Conservation (phyloP, 2,888 invertebrate genomes). For the Dicyrtomina minuta region DNA sequence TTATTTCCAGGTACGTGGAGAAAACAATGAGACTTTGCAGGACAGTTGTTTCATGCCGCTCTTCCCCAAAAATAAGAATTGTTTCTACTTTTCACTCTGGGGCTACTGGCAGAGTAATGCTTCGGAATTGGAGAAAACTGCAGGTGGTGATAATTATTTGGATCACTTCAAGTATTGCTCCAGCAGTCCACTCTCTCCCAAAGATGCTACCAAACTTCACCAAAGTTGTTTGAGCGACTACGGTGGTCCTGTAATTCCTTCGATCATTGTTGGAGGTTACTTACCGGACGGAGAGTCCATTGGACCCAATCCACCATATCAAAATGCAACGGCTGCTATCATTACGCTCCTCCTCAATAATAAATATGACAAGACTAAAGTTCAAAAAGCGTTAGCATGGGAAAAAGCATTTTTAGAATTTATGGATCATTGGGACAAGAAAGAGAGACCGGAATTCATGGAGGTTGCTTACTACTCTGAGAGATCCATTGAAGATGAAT, state of each 20-base stretch:
- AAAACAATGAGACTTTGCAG: conserved; percentile 59
- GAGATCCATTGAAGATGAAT: conserved; percentile 78
- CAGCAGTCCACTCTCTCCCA: conserved; percentile 55
- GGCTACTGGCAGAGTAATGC: conserved; percentile 83
- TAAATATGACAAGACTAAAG: conserved; percentile 40
- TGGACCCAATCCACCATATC: conserved; percentile 43
- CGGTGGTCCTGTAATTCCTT: conserved; percentile 91
- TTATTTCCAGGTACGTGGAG: conserved; percentile 33
- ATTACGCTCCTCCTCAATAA: conserved; percentile 52
- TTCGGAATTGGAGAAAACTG: conserved; percentile 59
- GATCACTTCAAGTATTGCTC: conserved; percentile 74
- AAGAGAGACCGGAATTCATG: conserved; percentile 62
- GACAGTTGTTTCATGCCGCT: conserved; percentile 94
- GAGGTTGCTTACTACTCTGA: conserved; percentile 75
- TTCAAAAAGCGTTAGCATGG: conserved; percentile 46
- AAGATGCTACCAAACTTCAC: conserved; percentile 50
- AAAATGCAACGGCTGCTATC: conserved; percentile 47
- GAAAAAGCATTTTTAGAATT: conserved; percentile 49
- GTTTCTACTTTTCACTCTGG: conserved; percentile 86
- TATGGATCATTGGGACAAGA: conserved; percentile 48
- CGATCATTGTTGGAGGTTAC: conserved; percentile 89
- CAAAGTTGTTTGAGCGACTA: conserved; percentile 75
- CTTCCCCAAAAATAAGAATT: conserved; percentile 68
- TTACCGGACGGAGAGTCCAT: conserved; percentile 56
- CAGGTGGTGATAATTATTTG: conserved; percentile 65